phyloP scores from a whole-genome alignment of 2,888 invertebrate genomes.

The Lasioglossum oenotherae region DNA sequence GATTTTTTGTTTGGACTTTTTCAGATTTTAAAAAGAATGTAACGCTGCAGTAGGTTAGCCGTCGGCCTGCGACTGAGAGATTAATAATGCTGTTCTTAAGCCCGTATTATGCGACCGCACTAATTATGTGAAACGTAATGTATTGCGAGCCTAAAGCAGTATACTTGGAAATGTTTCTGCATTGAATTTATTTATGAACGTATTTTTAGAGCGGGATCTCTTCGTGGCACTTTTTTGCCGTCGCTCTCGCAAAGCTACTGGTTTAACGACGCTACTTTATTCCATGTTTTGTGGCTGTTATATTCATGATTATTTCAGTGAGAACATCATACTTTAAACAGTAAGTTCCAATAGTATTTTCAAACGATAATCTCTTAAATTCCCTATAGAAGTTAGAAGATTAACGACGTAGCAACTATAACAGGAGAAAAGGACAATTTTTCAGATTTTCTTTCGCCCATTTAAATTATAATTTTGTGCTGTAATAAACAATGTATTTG shows the following conservation, averaged over 20 bases:
- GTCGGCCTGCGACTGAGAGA: slow-evolving; percentile 25
- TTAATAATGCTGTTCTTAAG: slow-evolving; percentile 9
- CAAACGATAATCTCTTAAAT: neutral
- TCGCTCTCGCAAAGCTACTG: neutral
- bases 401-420: neutral
- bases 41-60: neutral
- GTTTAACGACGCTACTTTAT: neutral
- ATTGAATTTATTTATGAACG: neutral
- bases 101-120: neutral
- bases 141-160: neutral
- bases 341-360: neutral
- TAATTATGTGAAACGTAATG: neutral
- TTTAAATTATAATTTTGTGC: neutral
- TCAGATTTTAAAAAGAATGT: neutral
- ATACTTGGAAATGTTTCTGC: neutral
- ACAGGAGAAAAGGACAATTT: neutral
- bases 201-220: neutral
- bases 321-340: neutral
- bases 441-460: neutral
- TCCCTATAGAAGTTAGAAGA: neutral
- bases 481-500: too few relatives aligned
- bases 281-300: neutral
- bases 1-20: neutral
- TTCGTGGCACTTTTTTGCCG: neutral
- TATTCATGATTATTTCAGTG: neutral